phyloP scores from a whole-genome alignment of 2,113 vertebrate genomes.

The Danio rerio region GRCz12tu NC_133180.1:7635501-7636000 shows the following conservation, averaged over 20 bases:
- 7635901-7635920: constrained; percentile 54
- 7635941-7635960: constrained; percentile 80
- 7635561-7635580: too few relatives aligned
- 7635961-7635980: background rate
- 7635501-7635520: too few relatives aligned
- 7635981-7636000: background rate
- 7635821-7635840: background rate
- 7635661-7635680: background rate
- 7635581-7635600: too few relatives aligned
- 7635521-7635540: too few relatives aligned
- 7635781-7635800: background rate
- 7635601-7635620: too few relatives aligned
- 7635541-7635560: too few relatives aligned
- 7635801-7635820: background rate
- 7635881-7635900: constrained; percentile 71
- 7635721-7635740: too few relatives aligned
- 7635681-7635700: background rate
- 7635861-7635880: constrained; percentile 63
- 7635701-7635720: too few relatives aligned
- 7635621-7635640: background rate
- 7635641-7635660: background rate
- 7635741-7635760: too few relatives aligned
- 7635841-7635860: background rate
- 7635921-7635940: constrained; percentile 76
- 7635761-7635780: background rate